Percentiles rank a stretch among this genome's conserved stretches.
Conservation (phyloP, 2,113 vertebrate species). For the Strix aluco region DNA sequence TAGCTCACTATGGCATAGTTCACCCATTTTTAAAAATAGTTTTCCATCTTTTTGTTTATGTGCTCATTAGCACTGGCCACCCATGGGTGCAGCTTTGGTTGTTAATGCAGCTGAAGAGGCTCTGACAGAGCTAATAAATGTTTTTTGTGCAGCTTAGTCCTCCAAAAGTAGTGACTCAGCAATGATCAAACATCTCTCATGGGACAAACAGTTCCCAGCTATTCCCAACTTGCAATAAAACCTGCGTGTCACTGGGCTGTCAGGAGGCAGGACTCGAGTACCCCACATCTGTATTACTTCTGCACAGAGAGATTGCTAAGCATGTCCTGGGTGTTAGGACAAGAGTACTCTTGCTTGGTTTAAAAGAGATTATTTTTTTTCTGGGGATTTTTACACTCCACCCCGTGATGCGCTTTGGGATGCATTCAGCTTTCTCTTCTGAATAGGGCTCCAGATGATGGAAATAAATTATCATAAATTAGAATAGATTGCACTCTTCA, state of each 20-base stretch:
- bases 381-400: slow-evolving; percentile 52
- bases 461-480: slow-evolving; percentile 75
- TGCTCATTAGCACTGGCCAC: neutral
- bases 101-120: slow-evolving; percentile 24
- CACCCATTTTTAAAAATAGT: neutral
- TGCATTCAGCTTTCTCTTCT: slow-evolving; percentile 65
- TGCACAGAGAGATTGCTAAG: slow-evolving; percentile 13
- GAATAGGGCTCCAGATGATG: slow-evolving; percentile 69
- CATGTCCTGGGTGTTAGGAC: slow-evolving; percentile 31
- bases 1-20: neutral
- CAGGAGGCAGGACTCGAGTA: neutral
- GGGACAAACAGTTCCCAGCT: slow-evolving; percentile 52
- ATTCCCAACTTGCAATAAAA: neutral
- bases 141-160: neutral
- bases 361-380: slow-evolving; percentile 24
- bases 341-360: slow-evolving; percentile 12
- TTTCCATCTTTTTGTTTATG: neutral
- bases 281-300: slow-evolving; percentile 18
- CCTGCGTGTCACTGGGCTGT: neutral
- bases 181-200: neutral
- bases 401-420: slow-evolving; percentile 57
- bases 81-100: neutral
- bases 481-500: slow-evolving; percentile 73
- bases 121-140: neutral
- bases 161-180: slow-evolving; percentile 39